Evolutionary conservation across 2,888 invertebrate species (phyloP).

Genomic region (Cantharis rustica): DNA sequence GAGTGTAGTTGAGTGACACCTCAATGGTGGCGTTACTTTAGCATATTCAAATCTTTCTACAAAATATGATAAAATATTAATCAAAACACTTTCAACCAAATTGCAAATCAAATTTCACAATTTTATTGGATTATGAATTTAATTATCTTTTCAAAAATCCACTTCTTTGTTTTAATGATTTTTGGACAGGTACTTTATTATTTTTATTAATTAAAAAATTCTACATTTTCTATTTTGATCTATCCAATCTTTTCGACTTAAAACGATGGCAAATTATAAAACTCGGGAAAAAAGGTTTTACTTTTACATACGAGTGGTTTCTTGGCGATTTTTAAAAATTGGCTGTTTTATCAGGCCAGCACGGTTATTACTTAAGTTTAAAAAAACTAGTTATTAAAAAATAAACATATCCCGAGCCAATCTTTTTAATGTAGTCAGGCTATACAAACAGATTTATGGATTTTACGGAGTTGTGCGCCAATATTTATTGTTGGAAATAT

Average conservation of each 20-base stretch:
- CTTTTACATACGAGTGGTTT: background rate
- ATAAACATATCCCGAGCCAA: background rate
- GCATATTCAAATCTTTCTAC: background rate
- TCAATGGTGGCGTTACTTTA: conserved; percentile 32
- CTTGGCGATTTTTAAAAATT: background rate
- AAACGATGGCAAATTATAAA: background rate
- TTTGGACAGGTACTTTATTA: no score
- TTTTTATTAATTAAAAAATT: background rate
- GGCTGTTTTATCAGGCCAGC: background rate
- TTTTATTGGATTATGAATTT: background rate
- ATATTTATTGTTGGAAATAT: background rate
- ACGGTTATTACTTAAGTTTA: no score
- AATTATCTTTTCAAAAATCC: no score
- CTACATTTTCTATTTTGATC: background rate
- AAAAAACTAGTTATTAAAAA: background rate
- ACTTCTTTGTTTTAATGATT: no score
- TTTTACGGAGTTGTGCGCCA: background rate
- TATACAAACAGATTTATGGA: background rate
- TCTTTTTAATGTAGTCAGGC: background rate
- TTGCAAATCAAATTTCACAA: background rate
- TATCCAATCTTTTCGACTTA: background rate
- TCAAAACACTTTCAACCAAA: background rate
- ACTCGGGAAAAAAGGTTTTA: background rate
- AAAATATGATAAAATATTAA: background rate
- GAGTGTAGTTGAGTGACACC: conserved; percentile 39